These are phyloP conservation scores for Heliangelus exortis DNA, from an alignment of 2,797 vertebrate genomes.

Conservation along the genomic window DNA sequence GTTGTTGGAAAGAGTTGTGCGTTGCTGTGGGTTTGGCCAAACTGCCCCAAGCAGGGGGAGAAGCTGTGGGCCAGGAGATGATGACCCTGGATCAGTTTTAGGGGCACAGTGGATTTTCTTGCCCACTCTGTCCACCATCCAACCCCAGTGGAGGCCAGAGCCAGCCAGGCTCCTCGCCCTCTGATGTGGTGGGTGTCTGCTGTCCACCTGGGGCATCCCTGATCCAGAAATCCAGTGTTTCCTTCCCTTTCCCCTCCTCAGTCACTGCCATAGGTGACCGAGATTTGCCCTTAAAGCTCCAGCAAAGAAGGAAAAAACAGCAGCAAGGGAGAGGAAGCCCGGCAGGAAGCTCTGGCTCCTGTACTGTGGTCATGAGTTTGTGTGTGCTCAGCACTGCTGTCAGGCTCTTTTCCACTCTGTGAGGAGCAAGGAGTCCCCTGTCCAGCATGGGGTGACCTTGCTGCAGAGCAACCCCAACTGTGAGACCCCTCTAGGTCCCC, in stretches of 20 bases:
- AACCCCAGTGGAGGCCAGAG: fast-evolving
- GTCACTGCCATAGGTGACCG: fast-evolving
- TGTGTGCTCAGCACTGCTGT: background rate
- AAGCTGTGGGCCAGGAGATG: background rate
- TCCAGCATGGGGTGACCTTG: background rate
- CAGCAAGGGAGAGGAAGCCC: background rate
- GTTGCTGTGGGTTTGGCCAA: background rate
- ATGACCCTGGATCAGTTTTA: too few relatives aligned
- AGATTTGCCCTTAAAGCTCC: background rate
- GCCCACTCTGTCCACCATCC: background rate
- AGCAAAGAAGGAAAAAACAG: slow-evolving; percentile 4
- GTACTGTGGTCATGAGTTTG: background rate
- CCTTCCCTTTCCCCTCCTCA: background rate
- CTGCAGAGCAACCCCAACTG: background rate
- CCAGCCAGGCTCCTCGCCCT: fast-evolving
- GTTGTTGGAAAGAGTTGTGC: background rate
- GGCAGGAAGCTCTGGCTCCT: background rate
- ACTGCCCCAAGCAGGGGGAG: background rate
- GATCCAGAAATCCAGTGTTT: background rate
- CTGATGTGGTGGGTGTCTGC: fast-evolving
- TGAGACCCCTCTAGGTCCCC: background rate
- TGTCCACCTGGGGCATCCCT: background rate
- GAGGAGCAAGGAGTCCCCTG: background rate
- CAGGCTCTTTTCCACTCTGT: fast-evolving
- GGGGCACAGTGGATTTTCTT: background rate